Evolutionary conservation across 2,113 vertebrate genomes (phyloP), one percentile per base, ranked within the genome.

Genomic region (Platichthys stellatus): DNA sequence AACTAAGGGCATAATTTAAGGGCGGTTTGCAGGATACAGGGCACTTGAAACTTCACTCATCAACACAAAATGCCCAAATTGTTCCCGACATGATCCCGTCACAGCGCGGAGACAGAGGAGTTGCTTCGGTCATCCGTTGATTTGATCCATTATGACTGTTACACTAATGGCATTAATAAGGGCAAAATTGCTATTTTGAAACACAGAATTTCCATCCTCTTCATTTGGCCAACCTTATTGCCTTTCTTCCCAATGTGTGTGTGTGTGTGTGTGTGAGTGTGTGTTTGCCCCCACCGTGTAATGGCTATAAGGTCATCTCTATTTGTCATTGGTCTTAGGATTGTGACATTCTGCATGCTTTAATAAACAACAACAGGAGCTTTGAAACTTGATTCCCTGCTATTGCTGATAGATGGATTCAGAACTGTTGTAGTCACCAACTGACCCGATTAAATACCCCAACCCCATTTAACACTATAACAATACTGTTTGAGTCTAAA

Each of bases 81-180:
- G 69, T 76, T 93, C 86, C 69, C 76, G 94, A 95, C 94, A 83
- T 91, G 81, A 91, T 92, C 91, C 83, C 88, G 81, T 95, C 94
- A 93, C 45, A 81, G 89, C 71, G 66, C 88, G 26, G 82, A 92
- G 90, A 92, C 92, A 91, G 91, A 88, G 90, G 92, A 93, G 94
- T 87, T 86, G 88, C 92, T 93, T 91, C 84, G 92, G 90, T 93
- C 91, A 92, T 84, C 90, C 56, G 74, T 84, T 95, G 94, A 95
- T 93, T 87, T 94, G 92, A 95, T 95, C 85, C 85, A 89, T 92
- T 91, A 89, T 94, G 94, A 95, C 94, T 94, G 91, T 94, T 94
- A 94, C 92, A 94, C 94, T 95, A 94, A 95, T 94, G 93, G 91
- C 92, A 93, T 93, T 95, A 95, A 95, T 95, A 95, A 94, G 93